These are phyloP conservation scores for Myotis lucifugus DNA, from an alignment of 2,113 vertebrate species.

Conservation along the genomic window DNA sequence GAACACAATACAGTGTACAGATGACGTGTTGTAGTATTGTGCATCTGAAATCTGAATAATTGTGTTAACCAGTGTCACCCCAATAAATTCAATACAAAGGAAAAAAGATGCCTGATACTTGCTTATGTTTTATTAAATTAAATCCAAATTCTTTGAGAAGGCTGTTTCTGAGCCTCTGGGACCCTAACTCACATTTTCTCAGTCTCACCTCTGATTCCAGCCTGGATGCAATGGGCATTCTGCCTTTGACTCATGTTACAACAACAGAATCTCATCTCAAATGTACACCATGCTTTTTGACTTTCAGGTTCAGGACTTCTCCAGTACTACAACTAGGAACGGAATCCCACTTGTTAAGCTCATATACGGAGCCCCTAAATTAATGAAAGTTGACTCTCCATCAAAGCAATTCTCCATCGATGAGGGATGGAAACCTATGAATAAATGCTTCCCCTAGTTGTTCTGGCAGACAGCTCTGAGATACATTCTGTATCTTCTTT, in stretches of 20 bases:
- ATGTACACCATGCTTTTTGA: background rate
- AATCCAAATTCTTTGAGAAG: background rate
- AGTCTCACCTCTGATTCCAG: background rate
- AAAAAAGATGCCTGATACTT: too few relatives aligned
- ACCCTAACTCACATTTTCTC: background rate
- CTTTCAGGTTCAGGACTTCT: background rate
- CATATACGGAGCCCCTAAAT: background rate
- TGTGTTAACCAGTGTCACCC: too few relatives aligned
- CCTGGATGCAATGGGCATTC: background rate
- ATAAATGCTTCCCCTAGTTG: background rate
- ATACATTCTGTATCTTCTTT: background rate
- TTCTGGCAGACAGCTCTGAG: background rate
- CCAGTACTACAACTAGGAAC: background rate
- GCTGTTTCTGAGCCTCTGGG: background rate
- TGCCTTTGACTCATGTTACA: background rate
- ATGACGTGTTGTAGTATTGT: too few relatives aligned
- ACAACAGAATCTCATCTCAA: background rate
- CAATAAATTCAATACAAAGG: too few relatives aligned
- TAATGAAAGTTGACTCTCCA: background rate
- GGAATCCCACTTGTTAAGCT: background rate
- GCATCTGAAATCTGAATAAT: too few relatives aligned
- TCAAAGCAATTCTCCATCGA: background rate
- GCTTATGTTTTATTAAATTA: conserved; percentile 1
- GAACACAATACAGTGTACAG: too few relatives aligned
- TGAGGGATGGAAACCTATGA: background rate